These are phyloP conservation scores for Lasioglossum leucozonium DNA, from an alignment of 2,888 invertebrate genomes.

Conservation along the genomic window DNA sequence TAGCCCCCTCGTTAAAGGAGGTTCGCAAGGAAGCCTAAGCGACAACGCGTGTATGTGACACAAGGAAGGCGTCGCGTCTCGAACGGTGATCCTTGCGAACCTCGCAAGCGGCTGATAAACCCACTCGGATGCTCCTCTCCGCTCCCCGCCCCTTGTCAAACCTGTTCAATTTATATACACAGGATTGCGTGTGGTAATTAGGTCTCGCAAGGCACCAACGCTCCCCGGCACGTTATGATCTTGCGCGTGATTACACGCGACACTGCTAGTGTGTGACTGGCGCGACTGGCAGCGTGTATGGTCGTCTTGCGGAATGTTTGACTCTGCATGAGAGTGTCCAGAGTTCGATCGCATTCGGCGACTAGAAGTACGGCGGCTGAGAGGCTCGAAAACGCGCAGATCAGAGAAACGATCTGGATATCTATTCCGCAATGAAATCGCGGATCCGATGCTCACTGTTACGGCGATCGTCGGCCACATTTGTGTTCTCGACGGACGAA, in stretches of 20 bases:
- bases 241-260: slow-evolving; percentile 53
- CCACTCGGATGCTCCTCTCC: slow-evolving; percentile 25
- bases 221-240: slow-evolving; percentile 75
- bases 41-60: background rate
- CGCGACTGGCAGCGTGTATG: slow-evolving; percentile 43
- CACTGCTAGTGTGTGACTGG: slow-evolving; percentile 46
- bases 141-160: background rate
- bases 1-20: slow-evolving; percentile 49
- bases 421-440: background rate
- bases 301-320: slow-evolving; percentile 32
- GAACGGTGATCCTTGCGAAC: slow-evolving; percentile 51
- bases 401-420: background rate
- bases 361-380: slow-evolving; percentile 6
- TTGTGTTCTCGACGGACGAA: slow-evolving; percentile 37
- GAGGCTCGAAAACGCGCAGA: slow-evolving; percentile 6
- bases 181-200: slow-evolving; percentile 75
- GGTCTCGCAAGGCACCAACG: slow-evolving; percentile 76
- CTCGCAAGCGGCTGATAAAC: slow-evolving; percentile 42
- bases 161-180: slow-evolving; percentile 73
- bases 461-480: background rate
- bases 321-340: slow-evolving; percentile 51
- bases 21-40: slow-evolving; percentile 51
- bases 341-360: slow-evolving; percentile 23
- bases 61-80: slow-evolving; percentile 28
- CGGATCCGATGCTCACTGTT: background rate